Conservation (phyloP, 2,888 invertebrate genomes). For the Drosophila lutescens region DNA sequence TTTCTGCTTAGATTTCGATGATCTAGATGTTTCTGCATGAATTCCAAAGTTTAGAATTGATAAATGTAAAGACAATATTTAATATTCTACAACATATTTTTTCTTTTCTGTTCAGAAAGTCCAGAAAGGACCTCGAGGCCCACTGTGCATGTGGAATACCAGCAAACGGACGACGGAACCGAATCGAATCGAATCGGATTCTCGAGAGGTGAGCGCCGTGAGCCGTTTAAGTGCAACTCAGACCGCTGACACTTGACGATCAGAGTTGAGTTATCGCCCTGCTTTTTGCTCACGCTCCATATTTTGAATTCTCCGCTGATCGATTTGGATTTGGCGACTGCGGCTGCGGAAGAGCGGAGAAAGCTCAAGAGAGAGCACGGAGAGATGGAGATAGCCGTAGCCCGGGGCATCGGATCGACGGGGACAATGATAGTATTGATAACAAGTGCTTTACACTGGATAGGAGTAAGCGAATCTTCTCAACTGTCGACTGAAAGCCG, state of each 20-base stretch:
- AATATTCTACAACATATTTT: background rate
- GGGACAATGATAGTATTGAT: conserved; percentile 38
- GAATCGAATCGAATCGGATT: conserved; percentile 1
- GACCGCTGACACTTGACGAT: conserved; percentile 53
- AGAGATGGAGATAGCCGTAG: conserved; percentile 10
- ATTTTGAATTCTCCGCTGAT: conserved; percentile 13
- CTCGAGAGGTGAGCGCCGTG: conserved; percentile 14
- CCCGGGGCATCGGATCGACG: conserved; percentile 4
- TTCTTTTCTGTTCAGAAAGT: background rate
- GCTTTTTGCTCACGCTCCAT: conserved; percentile 26
- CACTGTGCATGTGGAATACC: conserved; percentile 11
- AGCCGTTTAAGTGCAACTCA: conserved; percentile 34
- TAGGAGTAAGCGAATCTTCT: conserved; percentile 23
- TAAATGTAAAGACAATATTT: background rate
- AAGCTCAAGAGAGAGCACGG: conserved; percentile 32
- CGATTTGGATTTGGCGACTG: conserved; percentile 26
- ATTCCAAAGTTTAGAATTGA: too few species aligned
- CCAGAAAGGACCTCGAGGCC: background rate
- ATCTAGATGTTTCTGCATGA: too few species aligned
- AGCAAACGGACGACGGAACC: conserved; percentile 5
- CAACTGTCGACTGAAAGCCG: background rate
- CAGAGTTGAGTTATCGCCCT: conserved; percentile 56
- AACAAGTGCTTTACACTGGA: conserved; percentile 29
- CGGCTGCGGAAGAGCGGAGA: conserved; percentile 21
- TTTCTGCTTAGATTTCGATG: too few species aligned